These are phyloP conservation scores for Lithobius niger DNA, from an alignment of 1,140 invertebrate genomes.

Conservation along the genomic window DNA sequence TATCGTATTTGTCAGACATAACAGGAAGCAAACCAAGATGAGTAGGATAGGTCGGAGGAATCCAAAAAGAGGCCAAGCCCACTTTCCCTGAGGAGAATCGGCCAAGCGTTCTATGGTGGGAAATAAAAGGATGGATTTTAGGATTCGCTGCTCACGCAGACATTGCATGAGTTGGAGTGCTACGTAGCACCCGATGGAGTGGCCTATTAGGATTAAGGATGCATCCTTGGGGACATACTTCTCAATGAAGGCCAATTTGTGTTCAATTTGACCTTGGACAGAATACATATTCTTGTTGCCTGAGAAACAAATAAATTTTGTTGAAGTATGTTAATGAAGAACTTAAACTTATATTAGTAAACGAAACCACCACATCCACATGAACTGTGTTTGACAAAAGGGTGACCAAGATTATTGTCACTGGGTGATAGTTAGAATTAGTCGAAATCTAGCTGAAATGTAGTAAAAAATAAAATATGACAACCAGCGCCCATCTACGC, in stretches of 20 bases:
- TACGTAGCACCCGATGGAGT: conserved; percentile 73
- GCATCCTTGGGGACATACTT: conserved; percentile 50
- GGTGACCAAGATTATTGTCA: no score
- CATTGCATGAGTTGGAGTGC: conserved; percentile 52
- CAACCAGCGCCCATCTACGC: no score
- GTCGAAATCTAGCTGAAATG: no score
- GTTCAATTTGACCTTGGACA: conserved; percentile 56
- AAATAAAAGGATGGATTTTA: conserved; percentile 53
- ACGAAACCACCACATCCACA: no score
- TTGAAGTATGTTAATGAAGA: no score
- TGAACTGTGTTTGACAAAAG: no score
- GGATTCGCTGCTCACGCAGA: conserved; percentile 34
- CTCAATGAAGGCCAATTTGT: conserved; percentile 62
- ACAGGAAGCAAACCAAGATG: conserved; percentile 42
- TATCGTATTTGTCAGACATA: conserved; percentile 38
- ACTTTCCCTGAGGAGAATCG: conserved; percentile 50
- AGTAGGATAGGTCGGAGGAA: conserved; percentile 40
- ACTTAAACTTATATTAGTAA: no score
- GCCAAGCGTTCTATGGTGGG: conserved; percentile 68
- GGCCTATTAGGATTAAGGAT: conserved; percentile 58
- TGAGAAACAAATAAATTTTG: no score
- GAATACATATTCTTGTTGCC: conserved; percentile 44
- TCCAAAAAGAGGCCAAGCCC: conserved; percentile 39
- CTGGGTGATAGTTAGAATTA: no score
- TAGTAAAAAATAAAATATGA: no score